Evolutionary conservation across 2,113 vertebrate species (phyloP).

Genomic region (Cynoglossus semilaevis): DNA sequence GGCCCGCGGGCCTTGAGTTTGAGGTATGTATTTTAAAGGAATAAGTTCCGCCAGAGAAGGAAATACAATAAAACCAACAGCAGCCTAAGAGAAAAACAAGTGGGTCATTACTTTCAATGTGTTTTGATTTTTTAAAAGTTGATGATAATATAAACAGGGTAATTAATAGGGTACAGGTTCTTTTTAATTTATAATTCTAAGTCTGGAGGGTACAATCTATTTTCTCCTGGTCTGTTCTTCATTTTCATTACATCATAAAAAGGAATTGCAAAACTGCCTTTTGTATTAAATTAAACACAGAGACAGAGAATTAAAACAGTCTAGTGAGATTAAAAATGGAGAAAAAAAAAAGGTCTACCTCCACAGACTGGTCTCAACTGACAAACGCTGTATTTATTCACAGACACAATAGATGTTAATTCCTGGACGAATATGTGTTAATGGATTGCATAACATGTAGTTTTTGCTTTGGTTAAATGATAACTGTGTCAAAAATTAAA

Average conservation of each 20-base stretch:
- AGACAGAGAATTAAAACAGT: not conserved
- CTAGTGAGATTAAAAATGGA: not conserved
- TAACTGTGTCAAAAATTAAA: not conserved
- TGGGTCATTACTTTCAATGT: not conserved
- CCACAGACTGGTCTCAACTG: not conserved
- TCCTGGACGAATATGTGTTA: not conserved
- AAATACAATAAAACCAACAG: conserved; percentile 37
- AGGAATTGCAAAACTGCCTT: not conserved
- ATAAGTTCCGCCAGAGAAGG: conserved; percentile 40
- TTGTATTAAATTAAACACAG: not conserved
- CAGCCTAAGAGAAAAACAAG: conserved; percentile 31
- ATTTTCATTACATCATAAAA: not conserved
- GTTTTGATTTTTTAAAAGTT: conserved; percentile 38
- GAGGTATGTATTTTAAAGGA: conserved; percentile 25
- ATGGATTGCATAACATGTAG: not conserved
- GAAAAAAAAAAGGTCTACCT: not conserved
- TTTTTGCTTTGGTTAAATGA: not conserved
- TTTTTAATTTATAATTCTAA: not conserved
- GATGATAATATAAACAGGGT: conserved; percentile 21
- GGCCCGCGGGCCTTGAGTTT: no score
- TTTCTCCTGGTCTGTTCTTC: no score
- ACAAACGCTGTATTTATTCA: not conserved
- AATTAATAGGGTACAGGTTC: not conserved
- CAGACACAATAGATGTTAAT: not conserved
- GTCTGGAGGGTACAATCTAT: not conserved